Percentiles rank a stretch among this genome's conserved stretches.
Evolutionary conservation across 2,113 vertebrate genomes (phyloP).

Genomic region (Rhinoptilus africanus): DNA sequence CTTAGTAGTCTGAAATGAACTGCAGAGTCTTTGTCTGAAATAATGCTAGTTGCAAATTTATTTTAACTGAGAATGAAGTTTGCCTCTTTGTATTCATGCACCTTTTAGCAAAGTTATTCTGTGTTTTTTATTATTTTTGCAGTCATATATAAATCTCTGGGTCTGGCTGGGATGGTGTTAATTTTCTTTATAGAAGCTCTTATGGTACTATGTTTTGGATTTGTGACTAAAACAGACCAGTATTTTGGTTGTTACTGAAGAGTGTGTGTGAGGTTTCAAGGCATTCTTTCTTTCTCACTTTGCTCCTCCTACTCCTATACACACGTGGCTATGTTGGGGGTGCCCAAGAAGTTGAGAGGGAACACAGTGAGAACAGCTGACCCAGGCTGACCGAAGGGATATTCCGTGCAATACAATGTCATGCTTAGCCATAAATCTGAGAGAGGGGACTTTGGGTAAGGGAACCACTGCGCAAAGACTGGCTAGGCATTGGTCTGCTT

Average conservation of each 20-base stretch:
- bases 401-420: neutral
- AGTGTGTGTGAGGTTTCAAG: neutral
- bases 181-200: neutral
- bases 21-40: neutral
- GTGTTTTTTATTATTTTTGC: neutral
- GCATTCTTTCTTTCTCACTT: neutral
- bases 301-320: neutral
- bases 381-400: neutral
- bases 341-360: neutral
- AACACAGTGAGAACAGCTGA: neutral
- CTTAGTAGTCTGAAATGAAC: neutral
- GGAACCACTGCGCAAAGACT: neutral
- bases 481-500: neutral
- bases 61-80: neutral
- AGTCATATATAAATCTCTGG: neutral
- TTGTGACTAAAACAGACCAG: neutral
- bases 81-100: neutral
- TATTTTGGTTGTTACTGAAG: neutral
- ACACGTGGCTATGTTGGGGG: accelerated
- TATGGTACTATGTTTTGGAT: neutral
- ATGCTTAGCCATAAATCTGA: neutral
- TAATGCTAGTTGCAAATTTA: neutral
- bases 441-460: neutral
- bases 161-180: neutral
- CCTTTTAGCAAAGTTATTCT: neutral